phyloP scores from a whole-genome alignment of 2,113 vertebrate species.

The Leptodactylus fuscus region DNA sequence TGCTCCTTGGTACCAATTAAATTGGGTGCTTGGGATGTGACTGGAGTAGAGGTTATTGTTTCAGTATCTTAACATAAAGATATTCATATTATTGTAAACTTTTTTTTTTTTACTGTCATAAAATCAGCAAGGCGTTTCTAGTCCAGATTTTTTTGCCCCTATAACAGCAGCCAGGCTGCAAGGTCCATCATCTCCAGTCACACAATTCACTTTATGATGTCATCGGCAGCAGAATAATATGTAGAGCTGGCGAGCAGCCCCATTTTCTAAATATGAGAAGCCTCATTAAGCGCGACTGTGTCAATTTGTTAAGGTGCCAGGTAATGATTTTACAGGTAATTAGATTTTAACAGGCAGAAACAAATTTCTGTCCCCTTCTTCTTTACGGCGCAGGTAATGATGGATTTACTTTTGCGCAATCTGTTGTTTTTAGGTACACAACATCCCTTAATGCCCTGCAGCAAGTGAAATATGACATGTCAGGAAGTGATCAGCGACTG shows the following conservation, averaged over 20 bases:
- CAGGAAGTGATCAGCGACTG: slow-evolving; percentile 75
- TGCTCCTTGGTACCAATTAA: no score
- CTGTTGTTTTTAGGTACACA: slow-evolving; percentile 74
- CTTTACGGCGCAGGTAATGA: slow-evolving; percentile 73
- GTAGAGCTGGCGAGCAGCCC: slow-evolving; percentile 62
- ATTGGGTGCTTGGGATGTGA: no score
- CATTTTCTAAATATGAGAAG: slow-evolving; percentile 68
- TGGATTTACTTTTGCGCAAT: slow-evolving; percentile 68
- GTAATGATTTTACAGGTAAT: slow-evolving; percentile 81
- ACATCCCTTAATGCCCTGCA: slow-evolving; percentile 71
- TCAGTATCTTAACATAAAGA: no score
- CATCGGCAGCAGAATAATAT: slow-evolving; percentile 64
- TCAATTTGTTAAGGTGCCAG: slow-evolving; percentile 76
- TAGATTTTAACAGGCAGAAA: slow-evolving; percentile 76
- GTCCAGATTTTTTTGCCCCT: not conserved
- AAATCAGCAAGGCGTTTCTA: no score
- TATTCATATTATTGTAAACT: no score
- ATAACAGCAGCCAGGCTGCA: not conserved
- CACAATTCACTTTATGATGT: slow-evolving; percentile 60
- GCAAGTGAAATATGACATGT: slow-evolving; percentile 76
- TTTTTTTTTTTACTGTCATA: no score
- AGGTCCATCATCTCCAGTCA: not conserved
- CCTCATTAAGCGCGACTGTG: slow-evolving; percentile 72
- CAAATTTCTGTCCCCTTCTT: slow-evolving; percentile 70
- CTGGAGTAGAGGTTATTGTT: not conserved